Evolutionary conservation across 2,797 vertebrate genomes (phyloP), one percentile per base, ranked within the genome.

Genomic region (Acrossocheilus wenchowensis): DNA sequence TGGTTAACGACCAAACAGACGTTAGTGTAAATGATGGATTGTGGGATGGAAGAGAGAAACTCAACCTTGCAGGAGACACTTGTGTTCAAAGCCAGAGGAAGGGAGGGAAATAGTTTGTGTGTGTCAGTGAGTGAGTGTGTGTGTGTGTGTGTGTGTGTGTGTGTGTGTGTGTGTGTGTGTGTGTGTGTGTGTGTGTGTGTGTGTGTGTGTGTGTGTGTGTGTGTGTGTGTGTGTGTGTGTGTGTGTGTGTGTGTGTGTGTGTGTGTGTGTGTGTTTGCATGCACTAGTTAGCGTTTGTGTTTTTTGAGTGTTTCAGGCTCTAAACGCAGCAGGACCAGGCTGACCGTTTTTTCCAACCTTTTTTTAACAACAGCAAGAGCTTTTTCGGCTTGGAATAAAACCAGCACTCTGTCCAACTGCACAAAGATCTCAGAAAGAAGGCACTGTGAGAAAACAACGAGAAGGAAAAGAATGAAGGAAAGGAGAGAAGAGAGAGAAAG

Each of bases 321-420:
- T 62, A 48, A 83, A 62, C 26, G 9, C 71, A 83, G 82, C 71
- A 62, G 71, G 71, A 83, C 45, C 79, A 68, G 6, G 52, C 21
- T 45, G 39, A 43, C 3, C 2, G 4, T n/a, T 62, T 34, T 34
- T 50, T 9, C 72, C 54, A 41, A 54, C 21, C 4, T 10, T 15
- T 82, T 68, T 82, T 36, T 41, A 64, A 62, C 41, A 64, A 64
- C 30, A 68, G 30, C 45, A 26, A 66, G 72, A 84, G 73, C 23
- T 41, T 84, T 84, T 66, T 68, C 21, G 41, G 73, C 14, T 39
- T 77, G 82, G 60, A 84, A 62, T 74, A 50, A 78, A 77, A 83
- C 52, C 81, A 83, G 81, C 52, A 14, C n/a, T 60, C 52, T 57
- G 41, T 52, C 30, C 26, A 50, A 64, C 39, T 45, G 78, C 78